Percentiles rank a stretch among this genome's conserved stretches.
Conservation (phyloP, 2,113 vertebrate species). For the Scolopax mira region DNA sequence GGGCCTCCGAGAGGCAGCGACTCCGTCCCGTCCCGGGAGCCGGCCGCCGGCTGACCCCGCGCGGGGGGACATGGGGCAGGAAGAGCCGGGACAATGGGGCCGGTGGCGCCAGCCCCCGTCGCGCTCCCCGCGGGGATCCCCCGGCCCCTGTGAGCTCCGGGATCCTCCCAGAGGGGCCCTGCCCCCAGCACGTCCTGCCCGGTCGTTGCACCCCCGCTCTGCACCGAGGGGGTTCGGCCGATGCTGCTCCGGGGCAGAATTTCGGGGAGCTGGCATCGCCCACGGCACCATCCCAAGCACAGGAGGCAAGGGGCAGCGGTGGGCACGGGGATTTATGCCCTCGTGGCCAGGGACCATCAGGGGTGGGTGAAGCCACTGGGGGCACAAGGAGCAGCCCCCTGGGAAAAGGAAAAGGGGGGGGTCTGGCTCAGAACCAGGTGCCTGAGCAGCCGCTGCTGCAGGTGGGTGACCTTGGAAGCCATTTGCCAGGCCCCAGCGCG, state of each 20-base stretch:
- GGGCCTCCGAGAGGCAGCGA: neutral
- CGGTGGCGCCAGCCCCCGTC: rapidly evolving
- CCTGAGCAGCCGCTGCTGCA: rapidly evolving
- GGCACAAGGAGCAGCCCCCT: neutral
- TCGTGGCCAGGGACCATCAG: neutral
- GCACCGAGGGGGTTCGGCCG: rapidly evolving
- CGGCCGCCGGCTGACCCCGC: rapidly evolving
- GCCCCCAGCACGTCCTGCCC: rapidly evolving
- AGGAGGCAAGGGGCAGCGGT: rapidly evolving
- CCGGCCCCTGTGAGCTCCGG: neutral
- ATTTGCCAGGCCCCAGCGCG: neutral
- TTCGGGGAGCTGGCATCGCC: neutral
- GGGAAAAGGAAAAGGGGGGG: neutral
- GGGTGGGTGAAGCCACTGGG: neutral
- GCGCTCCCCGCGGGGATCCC: rapidly evolving
- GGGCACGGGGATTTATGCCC: neutral
- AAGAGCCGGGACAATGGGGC: neutral
- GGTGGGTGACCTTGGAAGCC: conserved; percentile 11
- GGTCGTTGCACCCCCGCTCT: rapidly evolving
- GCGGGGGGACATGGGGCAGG: neutral
- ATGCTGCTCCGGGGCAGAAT: rapidly evolving
- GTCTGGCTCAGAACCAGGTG: neutral
- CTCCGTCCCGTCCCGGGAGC: rapidly evolving
- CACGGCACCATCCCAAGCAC: rapidly evolving
- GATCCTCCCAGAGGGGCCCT: neutral